Conservation (phyloP, 2,797 vertebrate species). For the Anniella stebbinsi region DNA sequence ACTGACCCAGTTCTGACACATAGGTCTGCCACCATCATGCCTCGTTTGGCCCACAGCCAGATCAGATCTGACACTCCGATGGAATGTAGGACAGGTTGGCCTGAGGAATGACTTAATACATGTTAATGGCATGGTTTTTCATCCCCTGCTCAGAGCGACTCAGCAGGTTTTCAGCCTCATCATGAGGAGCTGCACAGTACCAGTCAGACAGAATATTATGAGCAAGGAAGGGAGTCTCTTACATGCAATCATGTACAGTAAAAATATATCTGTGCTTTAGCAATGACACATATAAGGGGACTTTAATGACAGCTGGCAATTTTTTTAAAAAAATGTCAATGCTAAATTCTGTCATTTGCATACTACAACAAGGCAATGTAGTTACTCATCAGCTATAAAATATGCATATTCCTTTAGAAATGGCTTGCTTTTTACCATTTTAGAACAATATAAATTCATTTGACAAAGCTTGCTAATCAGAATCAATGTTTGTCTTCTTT, state of each 20-base stretch:
- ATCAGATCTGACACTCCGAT: conserved; percentile 45
- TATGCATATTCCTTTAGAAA: not conserved
- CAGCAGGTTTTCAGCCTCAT: conserved; percentile 40
- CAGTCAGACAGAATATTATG: conserved; percentile 16
- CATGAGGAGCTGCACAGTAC: conserved; percentile 8
- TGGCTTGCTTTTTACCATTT: conserved; percentile 21
- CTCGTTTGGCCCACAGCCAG: not conserved
- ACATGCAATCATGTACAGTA: conserved; percentile 7
- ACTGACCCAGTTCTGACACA: not conserved
- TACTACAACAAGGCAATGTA: conserved; percentile 39
- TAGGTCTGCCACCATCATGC: not conserved
- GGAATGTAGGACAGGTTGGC: conserved; percentile 32
- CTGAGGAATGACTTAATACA: conserved; percentile 32
- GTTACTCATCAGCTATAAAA: conserved; percentile 40
- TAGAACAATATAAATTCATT: conserved; percentile 57
- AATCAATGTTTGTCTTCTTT: conserved; percentile 57
- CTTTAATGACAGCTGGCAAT: not conserved
- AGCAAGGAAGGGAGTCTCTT: conserved; percentile 21
- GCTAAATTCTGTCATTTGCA: not conserved
- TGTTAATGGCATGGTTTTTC: conserved; percentile 22
- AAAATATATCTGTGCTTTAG: not conserved
- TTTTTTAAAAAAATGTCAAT: not conserved
- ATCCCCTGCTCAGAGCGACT: conserved; percentile 41
- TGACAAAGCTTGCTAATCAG: conserved; percentile 64
- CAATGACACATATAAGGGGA: not conserved